phyloP scores from a whole-genome alignment of 2,888 invertebrate species.

The Plagodis pulveraria region DNA sequence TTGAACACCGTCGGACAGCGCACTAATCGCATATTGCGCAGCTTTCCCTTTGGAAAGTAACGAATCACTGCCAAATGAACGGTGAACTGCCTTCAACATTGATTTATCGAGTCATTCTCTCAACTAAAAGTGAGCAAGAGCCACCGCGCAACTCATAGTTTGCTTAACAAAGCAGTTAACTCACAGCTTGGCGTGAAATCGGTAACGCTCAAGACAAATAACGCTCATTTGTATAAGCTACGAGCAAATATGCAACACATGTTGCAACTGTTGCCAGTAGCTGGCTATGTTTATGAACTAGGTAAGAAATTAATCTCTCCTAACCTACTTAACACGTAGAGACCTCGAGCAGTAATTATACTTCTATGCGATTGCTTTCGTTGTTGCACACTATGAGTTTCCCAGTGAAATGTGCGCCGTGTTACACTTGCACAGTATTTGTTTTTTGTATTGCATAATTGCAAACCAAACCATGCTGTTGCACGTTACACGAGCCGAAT shows the following conservation, averaged over 20 bases:
- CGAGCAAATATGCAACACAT: conserved; percentile 16
- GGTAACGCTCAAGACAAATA: conserved; percentile 25
- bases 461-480: conserved; percentile 28
- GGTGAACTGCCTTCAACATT: conserved; percentile 36
- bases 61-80: conserved; percentile 56
- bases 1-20: conserved; percentile 62
- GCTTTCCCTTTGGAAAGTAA: conserved; percentile 80
- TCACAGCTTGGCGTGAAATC: conserved; percentile 17
- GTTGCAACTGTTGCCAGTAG: conserved; percentile 18
- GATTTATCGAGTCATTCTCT: conserved; percentile 37
- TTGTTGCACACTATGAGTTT: conserved; percentile 30
- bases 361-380: conserved; percentile 25
- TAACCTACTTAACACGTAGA: conserved; percentile 34
- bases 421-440: conserved; percentile 7
- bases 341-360: conserved; percentile 16
- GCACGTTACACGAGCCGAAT: conserved; percentile 20
- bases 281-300: conserved; percentile 18
- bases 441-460: conserved; percentile 32
- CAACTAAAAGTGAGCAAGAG: conserved; percentile 5
- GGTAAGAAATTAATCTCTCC: conserved; percentile 31
- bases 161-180: conserved; percentile 18
- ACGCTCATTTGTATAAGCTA: conserved; percentile 22
- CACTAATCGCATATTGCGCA: conserved; percentile 71
- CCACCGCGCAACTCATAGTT: conserved; percentile 8
- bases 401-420: conserved; percentile 33